Evolutionary conservation across 2,888 invertebrate genomes (phyloP).

Genomic region (Petrolisthes cinctipes): DNA sequence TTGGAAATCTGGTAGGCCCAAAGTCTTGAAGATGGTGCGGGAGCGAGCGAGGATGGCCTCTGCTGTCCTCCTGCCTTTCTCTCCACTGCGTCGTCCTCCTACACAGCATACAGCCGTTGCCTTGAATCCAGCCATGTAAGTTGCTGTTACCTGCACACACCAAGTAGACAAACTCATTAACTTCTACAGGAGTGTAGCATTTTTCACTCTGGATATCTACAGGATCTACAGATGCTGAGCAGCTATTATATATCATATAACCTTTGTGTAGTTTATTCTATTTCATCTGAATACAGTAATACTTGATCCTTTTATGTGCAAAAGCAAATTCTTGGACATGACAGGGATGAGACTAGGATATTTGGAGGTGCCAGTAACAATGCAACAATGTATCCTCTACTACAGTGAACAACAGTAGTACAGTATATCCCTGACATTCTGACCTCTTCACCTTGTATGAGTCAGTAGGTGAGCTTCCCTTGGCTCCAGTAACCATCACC

Average conservation of each 20-base stretch:
- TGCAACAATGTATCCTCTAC: neutral
- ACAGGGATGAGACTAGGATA: too few species aligned
- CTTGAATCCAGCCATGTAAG: conserved; percentile 72
- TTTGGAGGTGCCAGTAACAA: neutral
- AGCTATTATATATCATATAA: neutral
- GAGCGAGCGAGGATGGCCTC: conserved; percentile 71
- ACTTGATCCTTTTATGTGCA: neutral
- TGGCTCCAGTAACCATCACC: conserved; percentile 71
- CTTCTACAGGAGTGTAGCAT: neutral
- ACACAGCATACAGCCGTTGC: conserved; percentile 71
- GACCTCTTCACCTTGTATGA: conserved; percentile 69
- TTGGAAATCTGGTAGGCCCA: conserved; percentile 70
- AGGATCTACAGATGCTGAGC: neutral
- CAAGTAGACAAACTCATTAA: neutral
- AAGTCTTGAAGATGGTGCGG: conserved; percentile 66
- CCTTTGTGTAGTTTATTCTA: neutral
- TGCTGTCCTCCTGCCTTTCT: conserved; percentile 71
- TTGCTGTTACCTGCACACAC: conserved; percentile 70
- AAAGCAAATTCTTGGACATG: too few species aligned
- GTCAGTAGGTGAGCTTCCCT: conserved; percentile 70
- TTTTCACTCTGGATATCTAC: neutral
- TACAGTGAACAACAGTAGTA: neutral
- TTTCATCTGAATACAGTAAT: neutral
- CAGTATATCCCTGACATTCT: neutral
- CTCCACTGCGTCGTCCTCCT: conserved; percentile 70